Evolutionary conservation across 2,797 vertebrate species (phyloP), one percentile per base, ranked within the genome.

Genomic region (Eutrigla gurnardus): DNA sequence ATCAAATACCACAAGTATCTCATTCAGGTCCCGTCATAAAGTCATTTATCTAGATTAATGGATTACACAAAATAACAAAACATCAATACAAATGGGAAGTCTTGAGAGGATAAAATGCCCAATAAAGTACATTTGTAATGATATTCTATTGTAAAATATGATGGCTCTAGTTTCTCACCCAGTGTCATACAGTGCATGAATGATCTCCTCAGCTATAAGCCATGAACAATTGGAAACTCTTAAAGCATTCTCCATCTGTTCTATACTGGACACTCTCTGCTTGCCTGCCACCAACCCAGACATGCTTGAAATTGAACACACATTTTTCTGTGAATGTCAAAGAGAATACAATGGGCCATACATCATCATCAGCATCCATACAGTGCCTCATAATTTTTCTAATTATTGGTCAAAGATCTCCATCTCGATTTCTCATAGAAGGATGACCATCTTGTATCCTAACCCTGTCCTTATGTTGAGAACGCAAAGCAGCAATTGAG

Each of bases 191-290:
- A 69, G 4, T 49, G 50, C 50, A 82, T 77, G 63, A 84, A 70
- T 70, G 25, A 83, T 84, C 52, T 81, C 61, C 13, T 74, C 33
- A 42, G 42, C 63, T 66, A 10, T 45, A 69, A 75, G 54, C 39
- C 39, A 62, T 76, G 75, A 73, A 77, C 59, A 75, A 81, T 12
- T n/a, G 14, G 49, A 86, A 70, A 73, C 36, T 58, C 43, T 73
- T 7, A 66, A 83, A 89, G 57, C 50, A 60, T 49, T 84, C 77
- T 76, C 86, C 86, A 84, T 86, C 80, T 88, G 89, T 83, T 84
- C 87, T 49, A 55, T 43, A 72, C 76, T 66, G 43, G 78, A 83
- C 65, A 53, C 39, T 46, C 60, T 33, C 65, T 59, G 62, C 42
- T 73, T 12, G 8, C 49, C 35, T 70, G 47, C 61, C 39, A 55